Base-by-base conservation (phyloP, 2,888 invertebrate genomes). In the Drosophila picticornis region DNA sequence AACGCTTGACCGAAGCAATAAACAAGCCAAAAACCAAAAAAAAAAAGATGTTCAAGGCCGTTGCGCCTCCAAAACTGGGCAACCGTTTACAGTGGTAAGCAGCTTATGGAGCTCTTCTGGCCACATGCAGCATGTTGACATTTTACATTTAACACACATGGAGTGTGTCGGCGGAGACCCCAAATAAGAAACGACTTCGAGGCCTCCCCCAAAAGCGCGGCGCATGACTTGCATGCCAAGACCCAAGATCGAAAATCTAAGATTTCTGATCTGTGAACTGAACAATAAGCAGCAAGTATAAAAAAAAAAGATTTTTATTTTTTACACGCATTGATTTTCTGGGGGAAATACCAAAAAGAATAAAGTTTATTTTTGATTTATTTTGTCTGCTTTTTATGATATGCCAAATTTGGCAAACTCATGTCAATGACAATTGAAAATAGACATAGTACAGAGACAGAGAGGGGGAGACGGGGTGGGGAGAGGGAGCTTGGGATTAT, bases 121-220 rank as follows among this genome's bases (percentile, higher is more conserved):
- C 74, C 67, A 68, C 65, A 71, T 76, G 69, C 69, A 72, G 64
- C 65, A 64, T 65, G 82, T 84, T 87, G 84, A 87, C 84, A 78
- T 82, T 81, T 75, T 67, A 68, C 16, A 46, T 25, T 46, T 46
- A 25, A 25, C 63, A 52, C 52, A 62, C 40, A 43, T 22, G 22
- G 43, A 51, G 38, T 43, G 29, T 62, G 62, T 77, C 76, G 60
- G n/a, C n/a, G 61, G 59, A 78, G 80, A 75, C 72, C 62, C 63
- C 80, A 78, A 78, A 75, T 70, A 80, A 66, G 50, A 67, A 80
- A 46, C 34, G 50, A n/a, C 34, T 27, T 50, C 48, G 31, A 48
- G 32, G 27, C 34, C 68, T 29, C 27, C 52, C 16, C 31, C 38
- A 27, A 50, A 43, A 38, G 25, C 40, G 34, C 29, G 48, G 61